Conservation (phyloP, 2,113 vertebrate genomes). For the Vulpes ferrilata region DNA sequence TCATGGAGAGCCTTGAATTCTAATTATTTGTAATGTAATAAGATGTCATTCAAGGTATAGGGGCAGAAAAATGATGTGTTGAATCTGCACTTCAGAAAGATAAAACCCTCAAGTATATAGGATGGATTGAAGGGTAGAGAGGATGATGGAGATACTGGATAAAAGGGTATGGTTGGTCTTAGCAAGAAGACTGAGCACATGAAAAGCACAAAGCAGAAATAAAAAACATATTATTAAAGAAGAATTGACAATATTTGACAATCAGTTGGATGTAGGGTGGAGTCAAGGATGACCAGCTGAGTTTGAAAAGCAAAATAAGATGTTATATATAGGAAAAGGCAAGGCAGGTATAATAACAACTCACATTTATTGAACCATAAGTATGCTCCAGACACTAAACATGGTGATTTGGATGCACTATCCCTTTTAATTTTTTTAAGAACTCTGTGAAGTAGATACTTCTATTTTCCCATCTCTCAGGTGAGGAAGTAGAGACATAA, state of each 20-base stretch:
- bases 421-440: neutral
- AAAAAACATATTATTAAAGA: neutral
- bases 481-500: neutral
- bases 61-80: neutral
- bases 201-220: slow-evolving; percentile 30
- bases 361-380: neutral
- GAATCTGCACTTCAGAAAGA: neutral
- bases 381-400: neutral
- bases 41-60: neutral
- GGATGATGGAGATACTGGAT: neutral
- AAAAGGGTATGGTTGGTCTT: neutral
- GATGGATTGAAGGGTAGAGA: neutral
- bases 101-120: neutral
- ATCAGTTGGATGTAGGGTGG: neutral
- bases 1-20: neutral
- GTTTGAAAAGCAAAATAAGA: slow-evolving; percentile 2
- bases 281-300: neutral
- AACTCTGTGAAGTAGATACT: neutral
- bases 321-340: neutral
- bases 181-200: neutral
- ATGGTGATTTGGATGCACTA: neutral
- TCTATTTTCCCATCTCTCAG: neutral
- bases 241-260: neutral
- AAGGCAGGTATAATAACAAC: neutral
- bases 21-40: neutral